A percentile compares a stretch with the other conserved stretches of the same genome.
Evolutionary conservation across 2,797 vertebrate species (phyloP).

Genomic region (Denticeps clupeoides): DNA sequence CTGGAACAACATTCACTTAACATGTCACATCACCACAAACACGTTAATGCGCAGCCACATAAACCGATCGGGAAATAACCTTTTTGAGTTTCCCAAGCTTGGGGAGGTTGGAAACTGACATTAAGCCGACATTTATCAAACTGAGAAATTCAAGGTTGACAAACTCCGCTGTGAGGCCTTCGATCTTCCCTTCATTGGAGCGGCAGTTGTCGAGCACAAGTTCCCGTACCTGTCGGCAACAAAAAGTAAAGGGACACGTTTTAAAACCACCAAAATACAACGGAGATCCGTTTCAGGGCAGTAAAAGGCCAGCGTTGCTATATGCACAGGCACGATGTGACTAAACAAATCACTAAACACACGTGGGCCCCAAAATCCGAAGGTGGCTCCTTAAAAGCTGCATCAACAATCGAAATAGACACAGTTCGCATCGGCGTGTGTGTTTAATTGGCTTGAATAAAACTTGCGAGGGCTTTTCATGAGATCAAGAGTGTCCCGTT

Average conservation of each 20-base stretch:
- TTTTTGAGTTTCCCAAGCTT: constrained; percentile 90
- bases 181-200: constrained; percentile 78
- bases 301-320: too few relatives aligned
- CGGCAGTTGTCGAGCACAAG: constrained; percentile 87
- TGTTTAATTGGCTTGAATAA: too few relatives aligned
- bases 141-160: constrained; percentile 88
- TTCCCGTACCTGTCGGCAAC: constrained; percentile 69
- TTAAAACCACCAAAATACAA: too few relatives aligned
- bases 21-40: not conserved
- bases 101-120: constrained; percentile 79
- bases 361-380: too few relatives aligned
- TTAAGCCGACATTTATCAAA: constrained; percentile 84
- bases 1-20: constrained; percentile 41
- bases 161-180: constrained; percentile 82
- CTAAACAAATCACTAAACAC: too few relatives aligned
- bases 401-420: too few relatives aligned
- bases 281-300: too few relatives aligned
- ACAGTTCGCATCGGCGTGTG: too few relatives aligned
- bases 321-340: too few relatives aligned
- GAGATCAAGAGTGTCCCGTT: too few relatives aligned
- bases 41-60: not conserved
- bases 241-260: not conserved
- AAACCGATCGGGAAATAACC: constrained; percentile 45
- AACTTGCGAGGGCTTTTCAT: too few relatives aligned
- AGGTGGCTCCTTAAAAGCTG: too few relatives aligned